phyloP scores from a whole-genome alignment of 2,888 invertebrate species.

The Thereva nobilitata region DNA sequence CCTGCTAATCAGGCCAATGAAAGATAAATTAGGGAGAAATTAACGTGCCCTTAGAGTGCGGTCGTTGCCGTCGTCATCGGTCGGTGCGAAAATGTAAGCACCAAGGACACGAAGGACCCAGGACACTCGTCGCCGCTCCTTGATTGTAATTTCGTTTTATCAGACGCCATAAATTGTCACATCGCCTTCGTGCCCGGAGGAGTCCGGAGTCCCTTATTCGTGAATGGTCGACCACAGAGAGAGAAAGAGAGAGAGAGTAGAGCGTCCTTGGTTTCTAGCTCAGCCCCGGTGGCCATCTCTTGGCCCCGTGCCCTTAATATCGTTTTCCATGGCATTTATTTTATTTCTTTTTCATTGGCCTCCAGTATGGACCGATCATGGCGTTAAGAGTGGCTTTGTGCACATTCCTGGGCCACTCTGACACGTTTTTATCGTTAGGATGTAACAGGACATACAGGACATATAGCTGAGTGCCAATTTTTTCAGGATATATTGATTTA shows the following conservation, averaged over 20 bases:
- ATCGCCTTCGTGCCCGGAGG: slow-evolving; percentile 17
- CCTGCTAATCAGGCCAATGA: slow-evolving; percentile 39
- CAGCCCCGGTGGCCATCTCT: slow-evolving; percentile 23
- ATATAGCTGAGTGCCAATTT: slow-evolving; percentile 18
- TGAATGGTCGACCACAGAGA: no score
- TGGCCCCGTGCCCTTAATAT: slow-evolving; percentile 35
- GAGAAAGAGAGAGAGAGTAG: no score
- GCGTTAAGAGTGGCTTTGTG: slow-evolving; percentile 20
- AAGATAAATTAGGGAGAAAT: slow-evolving; percentile 38
- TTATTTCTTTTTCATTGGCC: slow-evolving; percentile 35
- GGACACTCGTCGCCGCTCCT: slow-evolving; percentile 17
- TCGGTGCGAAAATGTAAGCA: no score
- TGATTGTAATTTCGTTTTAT: slow-evolving; percentile 35
- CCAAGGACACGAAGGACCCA: slow-evolving; percentile 1
- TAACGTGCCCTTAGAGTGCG: slow-evolving; percentile 11
- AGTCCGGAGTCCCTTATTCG: no score
- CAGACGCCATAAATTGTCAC: slow-evolving; percentile 35
- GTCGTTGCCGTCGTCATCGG: background rate
- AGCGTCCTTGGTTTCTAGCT: no score
- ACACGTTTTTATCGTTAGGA: slow-evolving; percentile 30
- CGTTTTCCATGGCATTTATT: slow-evolving; percentile 38
- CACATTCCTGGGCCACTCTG: slow-evolving; percentile 16
- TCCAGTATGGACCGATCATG: slow-evolving; percentile 25
- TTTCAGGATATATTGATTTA: slow-evolving; percentile 40
- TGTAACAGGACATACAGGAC: background rate